phyloP scores from a whole-genome alignment of 2,888 invertebrate genomes.

The Lasius fuliginosus region DNA sequence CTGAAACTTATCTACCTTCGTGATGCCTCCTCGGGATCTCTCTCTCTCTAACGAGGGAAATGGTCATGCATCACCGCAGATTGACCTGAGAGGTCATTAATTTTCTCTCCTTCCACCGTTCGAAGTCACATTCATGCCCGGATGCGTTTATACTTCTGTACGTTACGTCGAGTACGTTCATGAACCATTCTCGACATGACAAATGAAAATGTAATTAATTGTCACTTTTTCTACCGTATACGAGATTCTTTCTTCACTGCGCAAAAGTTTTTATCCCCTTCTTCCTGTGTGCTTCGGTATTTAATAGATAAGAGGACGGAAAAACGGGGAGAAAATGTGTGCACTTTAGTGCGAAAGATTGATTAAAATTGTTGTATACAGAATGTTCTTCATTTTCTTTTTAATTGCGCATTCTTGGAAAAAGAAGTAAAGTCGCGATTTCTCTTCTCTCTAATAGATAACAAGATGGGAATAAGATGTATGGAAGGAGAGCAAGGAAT shows the following conservation, averaged over 20 bases:
- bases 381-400: neutral
- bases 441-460: neutral
- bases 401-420: neutral
- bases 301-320: conserved; percentile 12
- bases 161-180: conserved; percentile 29
- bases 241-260: conserved; percentile 6
- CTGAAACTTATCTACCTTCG: conserved; percentile 41
- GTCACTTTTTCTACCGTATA: conserved; percentile 17
- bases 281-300: neutral
- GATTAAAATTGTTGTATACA: conserved; percentile 17
- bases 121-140: conserved; percentile 50
- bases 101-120: conserved; percentile 16
- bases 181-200: conserved; percentile 42
- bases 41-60: conserved; percentile 46
- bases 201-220: conserved; percentile 52
- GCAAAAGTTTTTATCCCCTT: conserved; percentile 1
- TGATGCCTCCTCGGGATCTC: conserved; percentile 22
- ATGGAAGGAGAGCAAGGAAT: neutral
- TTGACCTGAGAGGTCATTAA: conserved; percentile 53
- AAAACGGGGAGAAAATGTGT: neutral
- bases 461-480: neutral
- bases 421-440: neutral
- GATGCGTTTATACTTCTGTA: conserved; percentile 49
- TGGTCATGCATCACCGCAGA: conserved; percentile 55
- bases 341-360: conserved; percentile 31